Conservation (phyloP, 2,113 vertebrate species). For the Melanotaenia duboulayi region DNA sequence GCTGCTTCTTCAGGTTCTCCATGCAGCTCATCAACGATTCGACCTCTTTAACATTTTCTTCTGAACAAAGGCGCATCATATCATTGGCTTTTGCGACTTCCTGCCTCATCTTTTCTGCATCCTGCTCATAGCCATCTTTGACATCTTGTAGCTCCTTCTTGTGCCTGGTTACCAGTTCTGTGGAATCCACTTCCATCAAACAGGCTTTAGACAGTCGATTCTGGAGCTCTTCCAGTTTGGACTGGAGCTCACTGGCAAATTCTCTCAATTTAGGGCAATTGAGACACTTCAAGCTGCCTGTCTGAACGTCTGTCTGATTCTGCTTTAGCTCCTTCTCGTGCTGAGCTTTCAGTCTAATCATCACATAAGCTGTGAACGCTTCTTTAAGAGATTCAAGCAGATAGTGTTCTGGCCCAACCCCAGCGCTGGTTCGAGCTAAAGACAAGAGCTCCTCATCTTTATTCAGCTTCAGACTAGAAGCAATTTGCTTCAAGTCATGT, state of each 20-base stretch:
- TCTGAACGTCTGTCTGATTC: constrained; percentile 30
- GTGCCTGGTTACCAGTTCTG: constrained; percentile 74
- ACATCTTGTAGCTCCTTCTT: constrained; percentile 78
- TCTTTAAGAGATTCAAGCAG: constrained; percentile 77
- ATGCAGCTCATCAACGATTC: constrained; percentile 78
- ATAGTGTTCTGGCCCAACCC: constrained; percentile 56
- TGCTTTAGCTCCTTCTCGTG: constrained; percentile 50
- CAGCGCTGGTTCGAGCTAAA: constrained; percentile 59
- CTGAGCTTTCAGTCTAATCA: constrained; percentile 66
- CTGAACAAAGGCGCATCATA: constrained; percentile 65
- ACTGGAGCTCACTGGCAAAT: constrained; percentile 60
- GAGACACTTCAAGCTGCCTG: constrained; percentile 45
- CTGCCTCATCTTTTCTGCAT: constrained; percentile 73
- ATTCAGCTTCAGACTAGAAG: constrained; percentile 52
- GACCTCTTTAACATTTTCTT: constrained; percentile 81
- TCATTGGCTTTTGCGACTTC: constrained; percentile 72
- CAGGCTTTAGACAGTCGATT: constrained; percentile 32
- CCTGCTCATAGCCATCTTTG: constrained; percentile 74
- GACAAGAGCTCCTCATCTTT: constrained; percentile 66
- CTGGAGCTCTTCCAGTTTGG: constrained; percentile 66
- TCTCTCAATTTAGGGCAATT: constrained; percentile 72
- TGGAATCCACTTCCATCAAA: constrained; percentile 72
- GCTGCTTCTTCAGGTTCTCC: constrained; percentile 81
- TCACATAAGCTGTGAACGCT: constrained; percentile 68
- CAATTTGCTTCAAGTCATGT: constrained; percentile 62